Conservation (phyloP, 2,797 vertebrate species). For the Smutsia temminckii region DNA sequence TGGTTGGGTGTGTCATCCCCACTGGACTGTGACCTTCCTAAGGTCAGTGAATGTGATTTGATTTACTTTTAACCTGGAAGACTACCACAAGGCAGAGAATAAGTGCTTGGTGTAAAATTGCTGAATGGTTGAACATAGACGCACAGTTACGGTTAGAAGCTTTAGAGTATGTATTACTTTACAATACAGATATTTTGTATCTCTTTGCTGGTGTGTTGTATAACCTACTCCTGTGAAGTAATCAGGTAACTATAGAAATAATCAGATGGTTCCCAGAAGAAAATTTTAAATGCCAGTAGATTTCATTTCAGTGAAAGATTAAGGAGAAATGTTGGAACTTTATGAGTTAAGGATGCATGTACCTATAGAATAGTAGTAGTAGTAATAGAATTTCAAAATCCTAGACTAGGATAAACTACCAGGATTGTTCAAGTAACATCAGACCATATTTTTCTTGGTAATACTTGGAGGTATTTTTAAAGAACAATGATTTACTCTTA, state of each 20-base stretch:
- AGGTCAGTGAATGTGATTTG: background rate
- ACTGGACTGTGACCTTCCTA: conserved; percentile 21
- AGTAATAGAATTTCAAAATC: background rate
- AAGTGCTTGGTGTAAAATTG: background rate
- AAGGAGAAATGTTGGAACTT: background rate
- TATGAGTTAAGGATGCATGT: background rate
- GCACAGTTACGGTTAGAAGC: background rate
- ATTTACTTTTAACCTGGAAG: background rate
- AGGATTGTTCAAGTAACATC: background rate
- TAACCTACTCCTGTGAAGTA: background rate
- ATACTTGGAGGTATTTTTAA: background rate
- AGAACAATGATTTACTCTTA: background rate
- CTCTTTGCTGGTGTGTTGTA: background rate
- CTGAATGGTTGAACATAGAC: background rate
- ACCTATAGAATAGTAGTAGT: background rate
- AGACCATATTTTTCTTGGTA: background rate
- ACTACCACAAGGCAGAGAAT: background rate
- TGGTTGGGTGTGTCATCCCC: background rate
- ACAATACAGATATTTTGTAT: background rate
- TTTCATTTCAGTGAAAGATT: background rate
- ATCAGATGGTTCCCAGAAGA: background rate
- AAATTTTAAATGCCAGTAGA: background rate
- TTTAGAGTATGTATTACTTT: background rate
- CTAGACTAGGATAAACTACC: background rate
- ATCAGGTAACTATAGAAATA: background rate